phyloP scores from a whole-genome alignment of 2,113 vertebrate species.

The Mobula hypostoma region DNA sequence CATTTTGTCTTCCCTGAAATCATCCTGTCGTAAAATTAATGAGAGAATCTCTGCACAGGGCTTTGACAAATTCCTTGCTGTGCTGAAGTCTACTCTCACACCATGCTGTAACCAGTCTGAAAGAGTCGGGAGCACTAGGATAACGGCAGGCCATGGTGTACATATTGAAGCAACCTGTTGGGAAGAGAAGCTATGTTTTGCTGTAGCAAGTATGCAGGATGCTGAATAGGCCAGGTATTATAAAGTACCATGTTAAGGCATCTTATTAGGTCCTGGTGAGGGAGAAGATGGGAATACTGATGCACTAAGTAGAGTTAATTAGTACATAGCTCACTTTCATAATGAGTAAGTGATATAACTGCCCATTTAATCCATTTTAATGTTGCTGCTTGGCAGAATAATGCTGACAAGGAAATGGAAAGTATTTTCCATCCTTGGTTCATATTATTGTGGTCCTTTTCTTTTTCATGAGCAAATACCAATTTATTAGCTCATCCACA shows the following conservation, averaged over 20 bases:
- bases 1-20: neutral
- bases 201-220: neutral
- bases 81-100: neutral
- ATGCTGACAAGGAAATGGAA: neutral
- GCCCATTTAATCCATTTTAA: neutral
- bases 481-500: neutral
- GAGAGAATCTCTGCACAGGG: neutral
- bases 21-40: neutral
- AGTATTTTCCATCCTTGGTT: neutral
- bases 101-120: neutral
- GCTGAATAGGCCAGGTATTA: neutral
- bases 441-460: neutral
- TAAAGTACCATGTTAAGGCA: neutral
- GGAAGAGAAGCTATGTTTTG: neutral
- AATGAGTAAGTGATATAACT: neutral
- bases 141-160: neutral
- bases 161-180: neutral
- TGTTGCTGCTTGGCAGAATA: neutral
- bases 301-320: neutral
- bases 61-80: neutral
- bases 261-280: neutral
- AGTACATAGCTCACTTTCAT: neutral
- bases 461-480: neutral
- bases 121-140: neutral
- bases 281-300: neutral